Evolutionary conservation across 2,113 vertebrate genomes (phyloP), one percentile per base, ranked within the genome.

Genomic region (Chaetodon auriga): DNA sequence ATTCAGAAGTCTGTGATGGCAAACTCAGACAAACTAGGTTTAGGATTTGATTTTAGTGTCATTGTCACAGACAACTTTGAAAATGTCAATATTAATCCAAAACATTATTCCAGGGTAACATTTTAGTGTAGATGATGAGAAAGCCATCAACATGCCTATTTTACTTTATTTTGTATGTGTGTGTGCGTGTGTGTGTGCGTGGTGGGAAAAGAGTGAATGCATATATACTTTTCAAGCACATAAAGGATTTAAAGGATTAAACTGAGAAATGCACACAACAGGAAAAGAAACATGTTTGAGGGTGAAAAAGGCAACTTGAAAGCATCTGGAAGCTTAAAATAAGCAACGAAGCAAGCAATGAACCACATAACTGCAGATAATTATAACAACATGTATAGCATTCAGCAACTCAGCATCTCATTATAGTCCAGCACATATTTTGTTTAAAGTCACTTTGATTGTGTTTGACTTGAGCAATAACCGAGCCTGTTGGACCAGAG

Each of bases 381-480:
- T 94, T 92, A 93, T 90, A 85, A 92, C 84, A 90, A 91, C 90
- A 87, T 89, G 90, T 71, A 89, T 78, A 81, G 87, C 80, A 85
- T 93, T 85, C 87, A 81, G 82, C 91, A 92, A 86, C 91, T 93
- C 88, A 85, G 88, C 87, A 86, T 93, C 92, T 93, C 92, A 91
- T 93, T 93, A 90, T 58, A 84, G 84, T 84, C 87, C 64, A 84
- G 81, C 79, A 68, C 81, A 82, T 74, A 91, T 90, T 93, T 89
- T 84, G 84, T 91, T 93, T 88, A 84, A 93, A 94, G 91, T 92
- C 81, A 69, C 90, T 92, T 83, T 94, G 93, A 95, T 94, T 93
- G 90, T 94, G 93, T 94, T 95, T 94, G 92, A 95, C 94, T 95
- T 84, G 68, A 92, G 91, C 86, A 93, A 91, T 91, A 94, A 92